phyloP scores from a whole-genome alignment of 2,113 vertebrate genomes.

The Zapornia atra region DNA sequence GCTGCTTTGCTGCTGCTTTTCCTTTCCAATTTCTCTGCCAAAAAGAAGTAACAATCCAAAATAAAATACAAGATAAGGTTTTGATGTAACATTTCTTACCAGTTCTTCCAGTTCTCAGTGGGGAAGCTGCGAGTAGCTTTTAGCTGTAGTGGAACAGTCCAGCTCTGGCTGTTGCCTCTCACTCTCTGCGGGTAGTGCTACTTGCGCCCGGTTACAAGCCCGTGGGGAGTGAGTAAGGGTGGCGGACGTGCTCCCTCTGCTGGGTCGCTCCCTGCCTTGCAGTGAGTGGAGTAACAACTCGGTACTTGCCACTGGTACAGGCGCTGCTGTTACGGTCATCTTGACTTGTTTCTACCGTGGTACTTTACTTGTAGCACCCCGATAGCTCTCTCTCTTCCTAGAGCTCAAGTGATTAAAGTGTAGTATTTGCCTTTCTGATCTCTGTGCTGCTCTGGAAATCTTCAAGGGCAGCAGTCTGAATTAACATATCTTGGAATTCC shows the following conservation, averaged over 20 bases:
- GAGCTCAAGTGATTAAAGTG: not conserved
- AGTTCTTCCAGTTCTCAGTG: not conserved
- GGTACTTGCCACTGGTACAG: not conserved
- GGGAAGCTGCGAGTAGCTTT: not conserved
- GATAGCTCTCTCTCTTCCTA: not conserved
- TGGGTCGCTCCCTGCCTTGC: not conserved
- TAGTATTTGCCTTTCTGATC: not conserved
- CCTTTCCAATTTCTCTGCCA: not conserved
- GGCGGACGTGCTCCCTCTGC: not conserved
- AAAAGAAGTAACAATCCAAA: not conserved
- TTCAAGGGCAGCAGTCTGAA: not conserved
- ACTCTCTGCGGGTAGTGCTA: rapidly evolving
- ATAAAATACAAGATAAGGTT: not conserved
- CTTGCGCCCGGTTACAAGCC: not conserved
- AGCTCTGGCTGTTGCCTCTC: not conserved
- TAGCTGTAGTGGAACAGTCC: not conserved
- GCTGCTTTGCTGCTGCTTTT: not conserved
- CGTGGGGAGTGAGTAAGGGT: rapidly evolving
- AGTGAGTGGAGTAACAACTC: not conserved
- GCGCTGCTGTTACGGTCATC: not conserved
- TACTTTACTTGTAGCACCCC: not conserved
- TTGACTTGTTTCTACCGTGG: not conserved
- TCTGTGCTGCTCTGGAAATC: not conserved
- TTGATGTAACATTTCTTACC: not conserved
- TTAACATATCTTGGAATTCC: not conserved